Evolutionary conservation across 2,888 invertebrate species (phyloP), one percentile per base, ranked within the genome.

Genomic region (Sepiola atlantica): DNA sequence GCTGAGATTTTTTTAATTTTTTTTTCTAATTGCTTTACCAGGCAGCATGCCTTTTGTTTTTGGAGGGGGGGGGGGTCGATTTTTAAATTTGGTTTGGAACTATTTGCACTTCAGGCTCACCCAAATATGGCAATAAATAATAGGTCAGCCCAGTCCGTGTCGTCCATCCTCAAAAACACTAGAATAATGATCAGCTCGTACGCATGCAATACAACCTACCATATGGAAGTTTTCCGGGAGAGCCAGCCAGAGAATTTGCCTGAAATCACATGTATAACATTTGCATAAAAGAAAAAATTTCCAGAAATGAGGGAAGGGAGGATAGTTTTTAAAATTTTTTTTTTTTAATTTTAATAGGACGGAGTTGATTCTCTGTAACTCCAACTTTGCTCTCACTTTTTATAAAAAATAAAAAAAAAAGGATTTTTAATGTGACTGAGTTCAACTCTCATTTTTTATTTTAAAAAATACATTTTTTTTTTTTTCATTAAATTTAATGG

Each of bases 221-320:
- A 92, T 92, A 92, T 92, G 54, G 92, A 92, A 92, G 92, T 92
- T 92, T 92, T 92, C 92, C 92, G 92, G 92, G 92, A 92, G n/a
- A 92, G n/a, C 92, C 92, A 92, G 45, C 92, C 92, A 92, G 92
- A 92, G 92, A 92, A 92, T 92, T 92, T 92, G 54, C 92, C 92
- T 92, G 92, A 92, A 92, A 92, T 92, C 92, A 92, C 92, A 92
- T 45, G 92, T 92, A 92, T 28, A 92, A 92, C n/a, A 92, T 92
- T 92, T 92, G 55, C 92, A 92, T 92, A 92, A 92, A 92, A 55
- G 55, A 45, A 45, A 45, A 45, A 45, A 45, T 45, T 45, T 45
- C 45, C 45, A 45, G 45, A 45, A 45, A 45, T 45, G 2, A 45
- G 45, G 45, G 8, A 45, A 45, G 45, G 45, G 77, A 77, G 16